These are phyloP conservation scores for Hirundichthys speculiger DNA, from an alignment of 2,113 vertebrate species.

Conservation along the genomic window DNA sequence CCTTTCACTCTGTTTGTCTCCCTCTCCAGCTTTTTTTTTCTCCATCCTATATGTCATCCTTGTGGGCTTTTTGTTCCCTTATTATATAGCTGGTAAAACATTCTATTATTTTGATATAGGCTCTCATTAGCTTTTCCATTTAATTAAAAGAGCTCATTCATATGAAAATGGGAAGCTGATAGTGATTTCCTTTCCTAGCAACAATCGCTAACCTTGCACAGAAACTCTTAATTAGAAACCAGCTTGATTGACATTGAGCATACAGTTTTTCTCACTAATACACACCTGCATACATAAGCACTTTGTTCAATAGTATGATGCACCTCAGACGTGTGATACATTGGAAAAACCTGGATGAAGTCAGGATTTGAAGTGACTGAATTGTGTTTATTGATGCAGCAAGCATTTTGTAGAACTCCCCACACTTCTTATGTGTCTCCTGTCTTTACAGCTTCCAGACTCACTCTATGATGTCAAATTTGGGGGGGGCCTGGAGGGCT, in stretches of 20 bases:
- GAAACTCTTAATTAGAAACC: constrained; percentile 90
- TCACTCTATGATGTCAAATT: background rate
- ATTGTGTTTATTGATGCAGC: background rate
- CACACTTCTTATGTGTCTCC: background rate
- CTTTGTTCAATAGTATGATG: constrained; percentile 27
- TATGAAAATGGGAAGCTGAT: constrained; percentile 90
- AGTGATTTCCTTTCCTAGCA: constrained; percentile 86
- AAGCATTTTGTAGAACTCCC: constrained; percentile 5
- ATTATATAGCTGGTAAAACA: constrained; percentile 60
- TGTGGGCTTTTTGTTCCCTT: constrained; percentile 54
- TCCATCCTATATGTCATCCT: constrained; percentile 61
- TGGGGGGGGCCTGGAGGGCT: too few relatives aligned
- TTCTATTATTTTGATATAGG: constrained; percentile 79
- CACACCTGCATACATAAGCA: constrained; percentile 44
- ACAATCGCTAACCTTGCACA: constrained; percentile 87
- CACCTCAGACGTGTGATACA: background rate
- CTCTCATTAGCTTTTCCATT: constrained; percentile 80
- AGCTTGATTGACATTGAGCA: constrained; percentile 68
- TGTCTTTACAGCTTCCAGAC: background rate
- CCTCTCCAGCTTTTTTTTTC: constrained; percentile 43
- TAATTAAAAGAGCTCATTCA: constrained; percentile 91
- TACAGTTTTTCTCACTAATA: constrained; percentile 15
- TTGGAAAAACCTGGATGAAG: background rate
- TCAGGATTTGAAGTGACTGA: background rate
- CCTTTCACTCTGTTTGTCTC: constrained; percentile 50